Evolutionary conservation across 2,113 vertebrate species (phyloP).

Genomic region (Cygnus buccinator): DNA sequence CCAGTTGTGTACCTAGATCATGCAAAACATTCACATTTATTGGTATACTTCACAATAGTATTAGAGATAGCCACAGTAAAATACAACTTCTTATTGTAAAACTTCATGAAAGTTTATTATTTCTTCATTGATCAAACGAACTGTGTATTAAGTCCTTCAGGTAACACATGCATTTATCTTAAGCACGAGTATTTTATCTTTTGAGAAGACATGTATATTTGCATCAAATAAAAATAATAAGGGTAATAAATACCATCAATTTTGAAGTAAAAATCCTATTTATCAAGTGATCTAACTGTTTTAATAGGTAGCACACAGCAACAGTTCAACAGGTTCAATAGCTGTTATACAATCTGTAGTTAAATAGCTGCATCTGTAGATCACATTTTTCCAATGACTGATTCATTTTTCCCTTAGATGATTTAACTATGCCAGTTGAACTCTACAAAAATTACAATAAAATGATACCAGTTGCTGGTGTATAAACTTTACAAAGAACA

Average conservation of each 20-base stretch:
- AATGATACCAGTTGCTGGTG: neutral
- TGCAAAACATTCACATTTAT: neutral
- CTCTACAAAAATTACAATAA: neutral
- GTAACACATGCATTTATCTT: neutral
- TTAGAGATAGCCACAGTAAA: slow-evolving; percentile 4
- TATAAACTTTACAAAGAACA: neutral
- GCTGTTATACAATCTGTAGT: neutral
- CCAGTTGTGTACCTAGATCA: neutral
- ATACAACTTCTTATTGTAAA: neutral
- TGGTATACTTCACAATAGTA: neutral
- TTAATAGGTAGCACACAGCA: neutral
- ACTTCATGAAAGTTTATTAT: neutral
- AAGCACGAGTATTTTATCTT: neutral
- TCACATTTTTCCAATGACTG: neutral
- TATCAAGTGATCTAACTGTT: neutral
- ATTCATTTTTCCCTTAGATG: neutral
- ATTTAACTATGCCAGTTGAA: neutral
- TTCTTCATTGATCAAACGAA: neutral
- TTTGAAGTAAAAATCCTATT: neutral
- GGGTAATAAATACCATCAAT: neutral
- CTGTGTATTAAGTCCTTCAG: neutral
- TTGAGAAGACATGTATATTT: neutral
- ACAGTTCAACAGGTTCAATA: neutral
- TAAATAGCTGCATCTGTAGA: neutral
- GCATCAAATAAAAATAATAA: neutral